Percentiles rank a stretch among this genome's conserved stretches.
phyloP scores from a whole-genome alignment of 2,113 vertebrate genomes.

The Crotalus helleri region DNA sequence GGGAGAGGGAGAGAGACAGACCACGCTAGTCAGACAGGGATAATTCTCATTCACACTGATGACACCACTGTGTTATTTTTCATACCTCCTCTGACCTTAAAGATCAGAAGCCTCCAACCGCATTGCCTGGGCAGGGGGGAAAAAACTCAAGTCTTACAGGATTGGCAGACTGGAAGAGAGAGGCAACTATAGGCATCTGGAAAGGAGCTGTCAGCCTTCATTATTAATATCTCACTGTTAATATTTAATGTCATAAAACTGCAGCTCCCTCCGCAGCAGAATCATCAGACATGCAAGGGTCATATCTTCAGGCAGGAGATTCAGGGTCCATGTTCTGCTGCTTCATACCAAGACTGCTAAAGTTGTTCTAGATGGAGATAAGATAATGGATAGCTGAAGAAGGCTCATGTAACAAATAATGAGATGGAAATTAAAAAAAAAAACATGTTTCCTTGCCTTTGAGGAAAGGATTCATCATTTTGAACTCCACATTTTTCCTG shows the following conservation, averaged over 20 bases:
- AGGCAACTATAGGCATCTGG: constrained; percentile 72
- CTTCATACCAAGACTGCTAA: constrained; percentile 55
- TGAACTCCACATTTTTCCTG: neutral
- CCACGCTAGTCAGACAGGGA: constrained; percentile 60
- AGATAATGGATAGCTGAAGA: constrained; percentile 59
- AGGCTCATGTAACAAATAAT: constrained; percentile 1
- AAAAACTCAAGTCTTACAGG: constrained; percentile 62
- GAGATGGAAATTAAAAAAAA: neutral
- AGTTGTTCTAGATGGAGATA: constrained; percentile 49
- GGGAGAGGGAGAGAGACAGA: constrained; percentile 66
- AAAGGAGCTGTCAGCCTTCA: constrained; percentile 90
- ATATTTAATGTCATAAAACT: constrained; percentile 95
- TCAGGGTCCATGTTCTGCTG: constrained; percentile 49
- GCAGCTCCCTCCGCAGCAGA: constrained; percentile 68
- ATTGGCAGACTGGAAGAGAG: constrained; percentile 69
- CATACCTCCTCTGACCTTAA: constrained; percentile 77
- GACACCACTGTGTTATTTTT: constrained; percentile 78
- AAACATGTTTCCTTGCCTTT: neutral
- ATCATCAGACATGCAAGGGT: constrained; percentile 72
- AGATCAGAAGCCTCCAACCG: constrained; percentile 75
- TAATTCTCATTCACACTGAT: constrained; percentile 66
- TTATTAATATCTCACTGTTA: constrained; percentile 91
- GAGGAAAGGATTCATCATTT: constrained; percentile 35
- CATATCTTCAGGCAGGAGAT: constrained; percentile 64
- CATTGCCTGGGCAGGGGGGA: constrained; percentile 53